phyloP scores from a whole-genome alignment of 2,888 invertebrate species.

The Tenthredo scrophulariae region DNA sequence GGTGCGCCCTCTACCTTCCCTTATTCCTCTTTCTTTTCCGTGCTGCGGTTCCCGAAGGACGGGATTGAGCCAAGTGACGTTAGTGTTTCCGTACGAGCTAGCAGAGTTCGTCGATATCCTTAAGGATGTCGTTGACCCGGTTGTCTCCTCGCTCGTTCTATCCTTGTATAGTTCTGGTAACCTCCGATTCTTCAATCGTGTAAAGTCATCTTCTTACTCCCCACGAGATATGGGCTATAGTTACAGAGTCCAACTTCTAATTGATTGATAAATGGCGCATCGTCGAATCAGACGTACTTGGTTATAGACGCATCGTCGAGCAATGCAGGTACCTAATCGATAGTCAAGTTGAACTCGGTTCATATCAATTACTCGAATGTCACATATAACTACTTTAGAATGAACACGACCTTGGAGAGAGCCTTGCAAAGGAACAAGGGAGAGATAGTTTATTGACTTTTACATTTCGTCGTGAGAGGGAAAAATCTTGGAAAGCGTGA shows the following conservation, averaged over 20 bases:
- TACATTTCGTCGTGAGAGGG: neutral
- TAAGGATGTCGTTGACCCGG: constrained; percentile 74
- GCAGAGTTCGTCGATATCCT: constrained; percentile 71
- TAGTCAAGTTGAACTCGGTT: neutral
- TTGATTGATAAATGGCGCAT: constrained; percentile 21
- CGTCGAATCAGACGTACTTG: constrained; percentile 16
- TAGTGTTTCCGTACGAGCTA: constrained; percentile 51
- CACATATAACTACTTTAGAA: neutral
- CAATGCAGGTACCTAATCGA: constrained; percentile 30
- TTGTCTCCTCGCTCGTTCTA: constrained; percentile 61
- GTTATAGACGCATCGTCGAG: neutral
- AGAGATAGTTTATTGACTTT: neutral
- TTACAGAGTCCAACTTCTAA: neutral
- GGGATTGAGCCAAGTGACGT: constrained; percentile 50
- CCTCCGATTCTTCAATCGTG: constrained; percentile 4
- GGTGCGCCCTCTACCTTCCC: constrained; percentile 33
- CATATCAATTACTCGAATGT: neutral
- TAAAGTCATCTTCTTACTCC: neutral
- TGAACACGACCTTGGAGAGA: neutral
- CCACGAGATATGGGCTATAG: neutral
- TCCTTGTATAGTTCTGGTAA: neutral
- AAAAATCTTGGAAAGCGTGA: neutral
- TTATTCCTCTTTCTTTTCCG: constrained; percentile 31
- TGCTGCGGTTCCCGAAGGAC: constrained; percentile 49
- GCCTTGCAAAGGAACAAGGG: neutral